Base-by-base conservation (phyloP, 2,888 invertebrate species). In the Mesorhabditis spiculigera region DNA sequence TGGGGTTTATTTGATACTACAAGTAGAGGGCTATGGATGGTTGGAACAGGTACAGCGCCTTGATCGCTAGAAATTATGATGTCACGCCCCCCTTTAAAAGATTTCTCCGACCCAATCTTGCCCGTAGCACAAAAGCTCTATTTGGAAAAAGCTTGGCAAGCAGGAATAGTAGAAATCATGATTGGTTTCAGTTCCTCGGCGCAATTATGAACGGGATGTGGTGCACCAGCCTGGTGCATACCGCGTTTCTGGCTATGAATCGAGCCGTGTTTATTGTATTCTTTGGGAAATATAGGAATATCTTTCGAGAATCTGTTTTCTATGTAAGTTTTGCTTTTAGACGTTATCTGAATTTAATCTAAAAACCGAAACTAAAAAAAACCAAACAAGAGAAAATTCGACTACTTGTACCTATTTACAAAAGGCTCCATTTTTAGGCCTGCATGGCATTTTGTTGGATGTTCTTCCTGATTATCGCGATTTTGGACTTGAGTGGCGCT, bases 121-220 rank as follows among this genome's bases (percentile, higher is more conserved):
- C n/a, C n/a, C n/a, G n/a, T n/a, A n/a, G n/a, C n/a, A n/a, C n/a
- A n/a, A 50, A 6, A 50, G 13, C 6, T 50, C 50, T 50, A 50
- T 50, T 50, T 50, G 6, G 50, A 50, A 10, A 6, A 50, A 10
- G 50, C 13, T 50, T 50, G 8, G 50, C 6, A 50, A 6, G 6
- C 6, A 50, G 6, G 13, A 50, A 6, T 50, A 50, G 13, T 50
- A 50, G 50, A 50, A 50, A 50, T 50, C 50, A 10, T 50, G 50
- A 50, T 10, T 13, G 13, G n/a, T n/a, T 50, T 50, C 58, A 50
- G 58, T 13, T 50, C 58, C 58, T 13, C 8, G 58, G 58, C 58
- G 58, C 58, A 50, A 50, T 50, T n/a, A 50, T 50, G 58, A 50
- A 50, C 3, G 58, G 58, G n/a, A 50, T 50, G 58, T 50, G 58